phyloP scores from a whole-genome alignment of 2,797 vertebrate genomes.

The Acanthurus tractus region DNA sequence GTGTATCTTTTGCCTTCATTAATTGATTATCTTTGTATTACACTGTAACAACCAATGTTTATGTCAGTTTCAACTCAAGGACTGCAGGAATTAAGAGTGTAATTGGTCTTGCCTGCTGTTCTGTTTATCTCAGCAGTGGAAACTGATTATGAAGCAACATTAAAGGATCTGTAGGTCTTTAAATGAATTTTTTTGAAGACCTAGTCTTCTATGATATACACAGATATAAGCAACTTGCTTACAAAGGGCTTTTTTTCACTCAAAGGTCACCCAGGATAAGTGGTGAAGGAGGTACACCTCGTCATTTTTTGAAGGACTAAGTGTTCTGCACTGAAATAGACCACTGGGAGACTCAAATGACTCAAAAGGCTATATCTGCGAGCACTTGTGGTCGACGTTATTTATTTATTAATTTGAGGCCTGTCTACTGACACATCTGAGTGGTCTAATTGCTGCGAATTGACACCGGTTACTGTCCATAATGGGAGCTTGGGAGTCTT shows the following conservation, averaged over 20 bases:
- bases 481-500: constrained; percentile 88
- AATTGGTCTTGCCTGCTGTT: constrained; percentile 11
- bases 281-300: constrained; percentile 74
- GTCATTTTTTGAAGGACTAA: constrained; percentile 85
- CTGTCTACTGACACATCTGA: constrained; percentile 89
- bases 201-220: no score
- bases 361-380: constrained; percentile 86
- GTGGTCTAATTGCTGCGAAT: constrained; percentile 89
- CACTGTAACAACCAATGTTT: background rate
- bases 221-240: constrained; percentile 63
- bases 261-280: constrained; percentile 78
- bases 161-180: constrained; percentile 44
- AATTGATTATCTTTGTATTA: constrained; percentile 31
- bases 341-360: constrained; percentile 86
- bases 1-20: constrained; percentile 27
- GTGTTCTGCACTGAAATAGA: constrained; percentile 84
- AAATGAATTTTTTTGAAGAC: constrained; percentile 56
- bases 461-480: constrained; percentile 88
- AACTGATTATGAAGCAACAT: constrained; percentile 23
- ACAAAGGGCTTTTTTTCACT: constrained; percentile 69
- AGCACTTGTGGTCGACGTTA: constrained; percentile 86
- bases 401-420: constrained; percentile 91
- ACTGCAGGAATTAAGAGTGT: background rate
- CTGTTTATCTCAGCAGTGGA: constrained; percentile 40
- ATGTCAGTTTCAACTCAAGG: background rate